phyloP scores from a whole-genome alignment of 2,888 invertebrate species.

The Stegophylla sp. region DNA sequence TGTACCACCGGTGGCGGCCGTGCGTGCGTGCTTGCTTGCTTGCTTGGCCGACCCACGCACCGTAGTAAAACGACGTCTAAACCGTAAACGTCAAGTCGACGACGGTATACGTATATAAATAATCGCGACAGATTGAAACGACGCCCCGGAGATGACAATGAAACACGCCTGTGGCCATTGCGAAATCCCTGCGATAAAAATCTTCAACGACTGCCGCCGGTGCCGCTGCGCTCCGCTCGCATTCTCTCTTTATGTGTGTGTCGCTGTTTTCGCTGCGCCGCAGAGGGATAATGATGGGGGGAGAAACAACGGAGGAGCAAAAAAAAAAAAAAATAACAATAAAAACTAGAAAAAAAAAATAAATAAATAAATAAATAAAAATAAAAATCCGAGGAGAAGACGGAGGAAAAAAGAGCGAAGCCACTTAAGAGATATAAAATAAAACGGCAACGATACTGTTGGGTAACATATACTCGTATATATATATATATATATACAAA shows the following conservation, averaged over 20 bases:
- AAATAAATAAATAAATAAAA: neutral
- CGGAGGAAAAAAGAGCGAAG: neutral
- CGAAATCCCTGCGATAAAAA: constrained; percentile 50
- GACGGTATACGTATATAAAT: constrained; percentile 43
- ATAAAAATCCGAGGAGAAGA: neutral
- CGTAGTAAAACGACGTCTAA: constrained; percentile 33
- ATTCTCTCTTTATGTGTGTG: constrained; percentile 39
- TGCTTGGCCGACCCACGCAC: too few relatives aligned
- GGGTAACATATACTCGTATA: constrained; percentile 21
- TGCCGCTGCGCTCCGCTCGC: too few relatives aligned
- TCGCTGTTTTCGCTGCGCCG: too few relatives aligned
- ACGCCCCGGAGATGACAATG: constrained; percentile 49
- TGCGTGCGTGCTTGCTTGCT: too few relatives aligned
- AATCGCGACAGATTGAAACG: constrained; percentile 52
- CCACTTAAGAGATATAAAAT: constrained; percentile 46
- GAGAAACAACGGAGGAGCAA: too few relatives aligned
- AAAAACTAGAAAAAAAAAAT: neutral
- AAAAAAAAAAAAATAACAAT: neutral
- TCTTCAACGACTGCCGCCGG: constrained; percentile 43
- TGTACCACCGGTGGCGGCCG: too few relatives aligned
- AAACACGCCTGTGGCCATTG: constrained; percentile 38
- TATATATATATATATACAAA: too few relatives aligned
- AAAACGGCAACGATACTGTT: constrained; percentile 8
- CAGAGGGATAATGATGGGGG: neutral
- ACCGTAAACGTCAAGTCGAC: constrained; percentile 48